Conservation (phyloP, 2,797 vertebrate species). For the Sus cebifrons region DNA sequence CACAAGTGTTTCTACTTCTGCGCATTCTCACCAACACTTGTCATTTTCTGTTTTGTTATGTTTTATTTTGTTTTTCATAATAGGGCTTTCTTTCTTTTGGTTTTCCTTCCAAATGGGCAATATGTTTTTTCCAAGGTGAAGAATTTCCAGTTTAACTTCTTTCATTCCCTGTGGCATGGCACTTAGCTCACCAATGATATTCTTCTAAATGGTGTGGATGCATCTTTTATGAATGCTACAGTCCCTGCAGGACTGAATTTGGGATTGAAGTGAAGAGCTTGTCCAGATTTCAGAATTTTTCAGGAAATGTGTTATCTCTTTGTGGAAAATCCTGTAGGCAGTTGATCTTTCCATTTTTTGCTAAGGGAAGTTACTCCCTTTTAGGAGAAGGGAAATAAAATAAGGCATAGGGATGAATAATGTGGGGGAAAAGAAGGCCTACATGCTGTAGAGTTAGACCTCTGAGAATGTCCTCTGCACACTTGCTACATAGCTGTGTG, state of each 20-base stretch:
- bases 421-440: background rate
- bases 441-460: background rate
- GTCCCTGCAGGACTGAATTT: background rate
- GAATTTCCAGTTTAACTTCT: background rate
- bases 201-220: slow-evolving; percentile 41
- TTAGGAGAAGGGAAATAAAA: background rate
- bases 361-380: slow-evolving; percentile 64
- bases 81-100: background rate
- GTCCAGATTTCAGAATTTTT: slow-evolving; percentile 59
- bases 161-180: slow-evolving; percentile 10
- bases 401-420: background rate
- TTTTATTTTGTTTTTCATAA: background rate
- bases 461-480: too few relatives aligned
- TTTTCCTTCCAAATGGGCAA: slow-evolving; percentile 56
- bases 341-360: slow-evolving; percentile 63
- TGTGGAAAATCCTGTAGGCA: slow-evolving; percentile 74
- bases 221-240: background rate
- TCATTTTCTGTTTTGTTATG: slow-evolving; percentile 1
- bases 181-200: background rate
- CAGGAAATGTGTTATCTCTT: slow-evolving; percentile 61
- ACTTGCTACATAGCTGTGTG: background rate
- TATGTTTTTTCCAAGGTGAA: slow-evolving; percentile 56
- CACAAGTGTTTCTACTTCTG: background rate
- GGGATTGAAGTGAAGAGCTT: slow-evolving; percentile 13
- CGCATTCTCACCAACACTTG: background rate